These are phyloP conservation scores for Aphelinus atriplicis DNA, from an alignment of 1,140 invertebrate species.

Conservation along the genomic window DNA sequence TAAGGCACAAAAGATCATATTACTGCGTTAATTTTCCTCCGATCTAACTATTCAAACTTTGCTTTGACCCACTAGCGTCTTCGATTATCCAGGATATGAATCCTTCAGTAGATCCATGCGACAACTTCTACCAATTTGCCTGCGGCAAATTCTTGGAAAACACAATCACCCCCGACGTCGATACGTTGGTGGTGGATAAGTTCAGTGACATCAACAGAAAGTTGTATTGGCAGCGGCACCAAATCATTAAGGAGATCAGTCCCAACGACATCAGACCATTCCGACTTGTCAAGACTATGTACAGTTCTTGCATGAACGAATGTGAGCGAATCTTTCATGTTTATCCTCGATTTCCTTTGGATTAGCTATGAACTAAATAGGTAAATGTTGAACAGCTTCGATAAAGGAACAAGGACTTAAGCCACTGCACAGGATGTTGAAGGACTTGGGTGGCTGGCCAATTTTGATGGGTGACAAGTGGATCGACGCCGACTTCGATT, in stretches of 20 bases:
- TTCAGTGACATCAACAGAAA: constrained; percentile 83
- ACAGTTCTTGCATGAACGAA: constrained; percentile 86
- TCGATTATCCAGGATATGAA: constrained; percentile 79
- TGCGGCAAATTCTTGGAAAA: constrained; percentile 78
- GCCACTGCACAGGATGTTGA: too few species aligned
- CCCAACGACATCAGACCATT: constrained; percentile 77
- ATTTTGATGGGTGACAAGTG: constrained; percentile 68
- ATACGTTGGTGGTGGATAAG: constrained; percentile 71
- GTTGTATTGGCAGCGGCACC: constrained; percentile 80
- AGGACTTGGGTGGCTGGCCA: too few species aligned
- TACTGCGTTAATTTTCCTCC: too few species aligned
- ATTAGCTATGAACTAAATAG: too few species aligned
- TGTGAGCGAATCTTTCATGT: constrained; percentile 65
- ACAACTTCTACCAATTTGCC: constrained; percentile 89
- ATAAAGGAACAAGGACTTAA: too few species aligned
- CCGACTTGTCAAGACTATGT: constrained; percentile 78
- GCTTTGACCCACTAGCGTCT: constrained; percentile 64
- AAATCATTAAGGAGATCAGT: constrained; percentile 75
- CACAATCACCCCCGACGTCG: constrained; percentile 74
- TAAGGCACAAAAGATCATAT: too few species aligned
- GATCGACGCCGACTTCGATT: constrained; percentile 78
- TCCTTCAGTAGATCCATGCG: constrained; percentile 80
- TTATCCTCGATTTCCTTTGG: too few species aligned
- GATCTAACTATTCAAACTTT: too few species aligned
- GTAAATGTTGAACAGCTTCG: too few species aligned